These are phyloP conservation scores for Peromyscus nudipes DNA, from an alignment of 2,797 vertebrate species.

Conservation along the genomic window DNA sequence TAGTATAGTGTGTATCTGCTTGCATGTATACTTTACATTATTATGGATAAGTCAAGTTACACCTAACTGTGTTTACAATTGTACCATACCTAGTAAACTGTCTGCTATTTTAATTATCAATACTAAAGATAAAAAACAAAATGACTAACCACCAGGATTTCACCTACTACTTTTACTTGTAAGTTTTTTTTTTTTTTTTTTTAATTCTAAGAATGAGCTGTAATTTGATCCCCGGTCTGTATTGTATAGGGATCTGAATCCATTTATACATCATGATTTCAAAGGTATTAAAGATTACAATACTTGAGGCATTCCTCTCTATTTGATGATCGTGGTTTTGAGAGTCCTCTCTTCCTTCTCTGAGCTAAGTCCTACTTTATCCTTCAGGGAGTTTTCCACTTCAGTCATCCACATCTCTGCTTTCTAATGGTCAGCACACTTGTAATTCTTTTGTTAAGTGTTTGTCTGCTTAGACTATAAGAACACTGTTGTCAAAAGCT, in stretches of 20 bases:
- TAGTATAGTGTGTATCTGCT: neutral
- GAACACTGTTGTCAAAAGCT: neutral
- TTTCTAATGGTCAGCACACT: neutral
- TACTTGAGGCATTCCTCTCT: neutral
- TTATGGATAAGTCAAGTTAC: neutral
- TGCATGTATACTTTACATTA: neutral
- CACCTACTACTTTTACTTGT: constrained; percentile 17
- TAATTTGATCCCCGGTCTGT: neutral
- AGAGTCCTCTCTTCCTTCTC: neutral
- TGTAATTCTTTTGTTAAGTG: neutral
- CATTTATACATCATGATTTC: neutral
- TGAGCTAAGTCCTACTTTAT: neutral
- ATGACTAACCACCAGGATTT: neutral
- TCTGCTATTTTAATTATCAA: constrained; percentile 20
- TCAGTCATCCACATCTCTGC: neutral
- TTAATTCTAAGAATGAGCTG: neutral
- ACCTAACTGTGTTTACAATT: neutral
- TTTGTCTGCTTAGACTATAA: neutral
- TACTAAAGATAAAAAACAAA: constrained; percentile 49
- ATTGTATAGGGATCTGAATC: neutral
- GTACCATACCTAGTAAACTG: neutral
- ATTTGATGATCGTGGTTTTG: neutral
- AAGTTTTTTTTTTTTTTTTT: constrained; percentile 20
- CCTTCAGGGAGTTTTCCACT: neutral
- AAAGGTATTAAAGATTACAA: neutral